Evolutionary conservation across 1,140 invertebrate genomes (phyloP), one percentile per base, ranked within the genome.

Genomic region (Pissodes strobi): DNA sequence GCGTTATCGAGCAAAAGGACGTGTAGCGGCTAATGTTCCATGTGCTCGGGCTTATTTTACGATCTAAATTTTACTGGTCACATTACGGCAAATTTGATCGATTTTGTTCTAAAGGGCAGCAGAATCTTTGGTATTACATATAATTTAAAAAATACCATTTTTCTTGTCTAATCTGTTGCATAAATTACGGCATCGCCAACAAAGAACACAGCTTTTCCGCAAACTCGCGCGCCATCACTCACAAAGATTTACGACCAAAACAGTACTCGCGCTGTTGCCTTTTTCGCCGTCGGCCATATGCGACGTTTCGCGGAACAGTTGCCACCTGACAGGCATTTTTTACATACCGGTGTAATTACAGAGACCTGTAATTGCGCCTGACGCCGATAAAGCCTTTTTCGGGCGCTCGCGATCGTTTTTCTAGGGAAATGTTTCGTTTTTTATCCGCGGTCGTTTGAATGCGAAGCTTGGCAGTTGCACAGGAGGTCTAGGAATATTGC

Each of bases 321-420:
- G 39, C 39, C 39, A 43, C 39, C 39, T 43, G 15, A 43, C 39
- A 13, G 39, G 39, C 39, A 43, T 43, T 43, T 43, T 43, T 43
- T 43, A 17, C 39, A 43, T 43, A 13, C 13, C 39, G n/a, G 10
- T 9, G 39, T 43, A 43, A 43, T 43, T 43, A 43, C 15, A 10
- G 15, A 8, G 2, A 43, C 10, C 39, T 43, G 10, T 43, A 43
- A 43, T 43, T 43, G 39, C 15, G 15, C 39, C 15, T 43, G 9
- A 19, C 39, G 39, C 39, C 39, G 39, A 43, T 43, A 43, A 13
- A 17, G 1, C 39, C 39, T 43, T 43, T 43, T 43, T 17, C 10
- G n/a, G 39, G 39, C 18, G 13, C 1, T 13, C 15, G 10, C 15
- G 39, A 13, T 43, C 17, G 39, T 43, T 43, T 43, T 43, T 43